phyloP scores from a whole-genome alignment of 2,113 vertebrate genomes.

The Balaeniceps rex region DNA sequence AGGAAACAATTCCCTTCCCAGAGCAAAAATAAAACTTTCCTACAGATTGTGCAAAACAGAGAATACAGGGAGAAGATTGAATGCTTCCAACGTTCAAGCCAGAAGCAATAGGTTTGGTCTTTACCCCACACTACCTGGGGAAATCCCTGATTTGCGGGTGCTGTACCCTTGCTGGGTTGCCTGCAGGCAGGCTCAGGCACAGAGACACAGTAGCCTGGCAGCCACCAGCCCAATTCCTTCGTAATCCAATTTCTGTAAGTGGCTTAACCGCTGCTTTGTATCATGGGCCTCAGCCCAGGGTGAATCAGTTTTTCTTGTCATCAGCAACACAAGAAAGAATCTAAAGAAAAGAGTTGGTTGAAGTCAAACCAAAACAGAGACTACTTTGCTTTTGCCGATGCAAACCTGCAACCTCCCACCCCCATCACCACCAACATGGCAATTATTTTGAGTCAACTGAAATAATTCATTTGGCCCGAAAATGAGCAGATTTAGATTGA shows the following conservation, averaged over 20 bases:
- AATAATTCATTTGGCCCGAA: background rate
- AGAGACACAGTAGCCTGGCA: background rate
- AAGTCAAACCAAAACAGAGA: background rate
- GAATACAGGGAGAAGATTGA: fast-evolving
- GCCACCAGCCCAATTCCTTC: background rate
- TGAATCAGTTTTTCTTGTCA: background rate
- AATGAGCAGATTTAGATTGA: background rate
- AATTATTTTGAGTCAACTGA: background rate
- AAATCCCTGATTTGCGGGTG: background rate
- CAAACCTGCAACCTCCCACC: background rate
- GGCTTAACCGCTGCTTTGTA: background rate
- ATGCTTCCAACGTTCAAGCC: background rate
- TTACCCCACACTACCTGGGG: background rate
- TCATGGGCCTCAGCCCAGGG: fast-evolving
- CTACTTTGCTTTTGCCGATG: background rate
- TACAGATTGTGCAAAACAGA: background rate
- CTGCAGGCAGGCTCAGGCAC: background rate
- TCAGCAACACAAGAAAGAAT: background rate
- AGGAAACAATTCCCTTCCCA: background rate
- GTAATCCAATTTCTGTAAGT: background rate
- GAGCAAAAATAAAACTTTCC: background rate
- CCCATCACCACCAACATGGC: background rate
- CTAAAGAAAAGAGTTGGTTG: background rate
- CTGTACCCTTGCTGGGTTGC: fast-evolving
- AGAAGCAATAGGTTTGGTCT: background rate